Percentiles rank a stretch among this genome's conserved stretches.
Evolutionary conservation across 2,888 invertebrate species (phyloP).

Genomic region (Leptinotarsa juncta): DNA sequence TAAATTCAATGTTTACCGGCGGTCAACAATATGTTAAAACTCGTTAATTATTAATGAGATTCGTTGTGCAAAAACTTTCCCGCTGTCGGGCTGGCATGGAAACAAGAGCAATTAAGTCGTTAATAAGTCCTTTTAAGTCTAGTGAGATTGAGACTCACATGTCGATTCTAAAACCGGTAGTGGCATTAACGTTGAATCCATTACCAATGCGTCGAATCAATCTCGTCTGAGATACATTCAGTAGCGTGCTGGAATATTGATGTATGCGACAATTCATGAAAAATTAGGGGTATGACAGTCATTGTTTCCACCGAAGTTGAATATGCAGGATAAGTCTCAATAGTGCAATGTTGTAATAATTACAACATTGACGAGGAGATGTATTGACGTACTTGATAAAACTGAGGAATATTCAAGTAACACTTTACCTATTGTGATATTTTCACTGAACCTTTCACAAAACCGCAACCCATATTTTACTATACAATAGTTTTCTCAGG

Average conservation of each 20-base stretch:
- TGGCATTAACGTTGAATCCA: slow-evolving; percentile 11
- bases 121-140: slow-evolving; percentile 18
- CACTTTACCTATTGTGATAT: no score
- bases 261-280: background rate
- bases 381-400: no score
- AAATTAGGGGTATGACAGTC: no score
- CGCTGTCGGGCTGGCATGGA: background rate
- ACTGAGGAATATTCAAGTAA: no score
- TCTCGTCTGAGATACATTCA: background rate
- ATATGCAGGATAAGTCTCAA: no score
- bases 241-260: background rate
- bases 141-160: slow-evolving; percentile 16
- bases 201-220: background rate
- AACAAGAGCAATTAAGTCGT: slow-evolving; percentile 25
- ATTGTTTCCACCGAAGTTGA: no score
- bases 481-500: no score
- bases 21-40: background rate
- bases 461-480: no score
- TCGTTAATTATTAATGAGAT: slow-evolving; percentile 10
- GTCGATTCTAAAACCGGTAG: slow-evolving; percentile 12
- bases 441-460: no score
- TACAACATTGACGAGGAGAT: no score
- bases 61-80: slow-evolving; percentile 6
- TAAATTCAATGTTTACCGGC: background rate
- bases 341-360: no score